Percentiles rank a stretch among this genome's conserved stretches.
These are phyloP conservation scores for Anneissia japonica DNA, from an alignment of 35 echinoderm and acorn worm genomes.

Conservation along the genomic window DNA sequence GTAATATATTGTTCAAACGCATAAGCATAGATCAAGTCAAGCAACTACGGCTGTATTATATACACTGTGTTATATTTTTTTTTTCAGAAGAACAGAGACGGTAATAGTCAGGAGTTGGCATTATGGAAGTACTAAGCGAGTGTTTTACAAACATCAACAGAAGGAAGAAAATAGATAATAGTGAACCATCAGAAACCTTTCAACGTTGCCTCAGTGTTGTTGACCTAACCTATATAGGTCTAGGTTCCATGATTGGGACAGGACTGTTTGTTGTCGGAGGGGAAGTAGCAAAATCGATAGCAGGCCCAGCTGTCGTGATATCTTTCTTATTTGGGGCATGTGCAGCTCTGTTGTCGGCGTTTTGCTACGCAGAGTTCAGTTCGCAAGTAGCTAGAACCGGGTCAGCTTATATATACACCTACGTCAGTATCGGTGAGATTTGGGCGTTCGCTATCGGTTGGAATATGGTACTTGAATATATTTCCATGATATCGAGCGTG, in stretches of 20 bases:
- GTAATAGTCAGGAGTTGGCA: background rate
- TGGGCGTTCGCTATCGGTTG: background rate
- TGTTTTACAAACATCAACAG: background rate
- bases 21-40: too few relatives aligned
- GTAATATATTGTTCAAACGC: too few relatives aligned
- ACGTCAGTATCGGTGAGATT: background rate
- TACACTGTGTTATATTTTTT: background rate
- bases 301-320: conserved; percentile 60
- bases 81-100: background rate
- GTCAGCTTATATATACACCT: background rate
- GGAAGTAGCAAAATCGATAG: conserved; percentile 54
- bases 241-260: conserved; percentile 69
- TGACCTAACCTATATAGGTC: conserved; percentile 58
- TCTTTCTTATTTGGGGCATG: background rate
- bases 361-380: conserved; percentile 1
- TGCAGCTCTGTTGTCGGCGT: background rate
- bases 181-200: background rate
- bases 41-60: too few relatives aligned
- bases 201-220: conserved; percentile 42
- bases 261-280: conserved; percentile 82
- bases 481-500: background rate
- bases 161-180: background rate
- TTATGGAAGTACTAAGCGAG: background rate
- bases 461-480: conserved; percentile 1
- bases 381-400: background rate